A percentile compares a stretch with the other conserved stretches of the same genome.
Conservation (phyloP, 1,140 invertebrate genomes). For the Heliconius himera region DNA sequence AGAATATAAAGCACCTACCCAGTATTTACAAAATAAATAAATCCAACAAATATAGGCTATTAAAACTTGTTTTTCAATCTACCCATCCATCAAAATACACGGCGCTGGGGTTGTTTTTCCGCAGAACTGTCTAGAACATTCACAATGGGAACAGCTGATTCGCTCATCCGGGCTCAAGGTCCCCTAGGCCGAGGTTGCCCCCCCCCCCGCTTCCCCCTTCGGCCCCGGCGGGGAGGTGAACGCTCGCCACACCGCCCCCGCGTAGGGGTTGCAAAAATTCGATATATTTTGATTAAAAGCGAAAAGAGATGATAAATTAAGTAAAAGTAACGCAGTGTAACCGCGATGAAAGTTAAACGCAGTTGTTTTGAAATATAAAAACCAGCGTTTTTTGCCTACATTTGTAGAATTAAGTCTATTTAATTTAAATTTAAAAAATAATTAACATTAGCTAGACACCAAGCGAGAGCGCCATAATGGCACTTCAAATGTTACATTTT, state of each 20-base stretch:
- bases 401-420: background rate
- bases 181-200: conserved; percentile 38
- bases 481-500: background rate
- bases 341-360: background rate
- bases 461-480: background rate
- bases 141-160: conserved; percentile 45
- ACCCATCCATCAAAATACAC: conserved; percentile 13
- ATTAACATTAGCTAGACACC: background rate
- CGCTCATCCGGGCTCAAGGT: conserved; percentile 47
- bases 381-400: background rate
- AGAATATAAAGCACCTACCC: background rate
- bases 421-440: background rate
- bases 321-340: conserved; percentile 18
- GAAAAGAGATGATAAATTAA: conserved; percentile 24
- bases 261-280: conserved; percentile 28
- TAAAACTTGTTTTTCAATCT: conserved; percentile 7
- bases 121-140: conserved; percentile 22
- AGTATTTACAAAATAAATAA: background rate
- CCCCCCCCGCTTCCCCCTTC: background rate
- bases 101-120: conserved; percentile 16
- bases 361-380: background rate
- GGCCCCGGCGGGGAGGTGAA: background rate
- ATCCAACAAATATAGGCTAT: background rate
- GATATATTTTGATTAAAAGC: conserved; percentile 39
- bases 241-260: background rate